These are phyloP conservation scores for Emydura subglobosa DNA, from an alignment of 2,113 vertebrate genomes.

Conservation along the genomic window DNA sequence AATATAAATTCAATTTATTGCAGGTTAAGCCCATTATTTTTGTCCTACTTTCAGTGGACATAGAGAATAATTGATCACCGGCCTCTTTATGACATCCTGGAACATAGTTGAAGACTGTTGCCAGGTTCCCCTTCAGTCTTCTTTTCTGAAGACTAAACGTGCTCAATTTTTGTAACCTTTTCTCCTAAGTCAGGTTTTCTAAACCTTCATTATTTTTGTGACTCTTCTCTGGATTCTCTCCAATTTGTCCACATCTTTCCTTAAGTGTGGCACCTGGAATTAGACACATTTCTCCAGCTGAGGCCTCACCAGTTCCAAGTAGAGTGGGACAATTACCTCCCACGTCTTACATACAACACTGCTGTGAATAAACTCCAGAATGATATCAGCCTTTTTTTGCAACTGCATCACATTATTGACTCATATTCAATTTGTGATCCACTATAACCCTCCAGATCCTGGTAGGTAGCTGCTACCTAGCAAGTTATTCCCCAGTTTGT, in stretches of 20 bases:
- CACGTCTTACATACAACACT: neutral
- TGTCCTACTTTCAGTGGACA: neutral
- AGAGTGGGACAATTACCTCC: neutral
- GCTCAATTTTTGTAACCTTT: no score
- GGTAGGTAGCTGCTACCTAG: neutral
- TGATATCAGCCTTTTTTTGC: neutral
- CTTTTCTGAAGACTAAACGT: no score
- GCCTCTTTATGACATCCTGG: neutral
- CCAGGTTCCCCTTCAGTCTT: no score
- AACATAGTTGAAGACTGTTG: no score
- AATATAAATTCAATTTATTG: neutral
- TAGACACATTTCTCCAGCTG: no score
- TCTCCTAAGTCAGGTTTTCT: no score
- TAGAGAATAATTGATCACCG: neutral
- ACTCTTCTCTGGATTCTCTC: no score
- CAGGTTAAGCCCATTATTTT: neutral
- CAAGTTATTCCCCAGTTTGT: neutral
- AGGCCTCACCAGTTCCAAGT: neutral
- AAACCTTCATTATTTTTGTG: no score
- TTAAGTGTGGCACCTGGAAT: no score
- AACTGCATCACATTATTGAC: neutral
- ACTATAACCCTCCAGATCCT: neutral
- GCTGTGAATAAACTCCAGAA: neutral
- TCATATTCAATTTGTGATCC: neutral
- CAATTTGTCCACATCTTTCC: no score